Evolutionary conservation across 2,888 invertebrate genomes (phyloP), one percentile per base, ranked within the genome.

Genomic region (Notocelia uddmanniana): DNA sequence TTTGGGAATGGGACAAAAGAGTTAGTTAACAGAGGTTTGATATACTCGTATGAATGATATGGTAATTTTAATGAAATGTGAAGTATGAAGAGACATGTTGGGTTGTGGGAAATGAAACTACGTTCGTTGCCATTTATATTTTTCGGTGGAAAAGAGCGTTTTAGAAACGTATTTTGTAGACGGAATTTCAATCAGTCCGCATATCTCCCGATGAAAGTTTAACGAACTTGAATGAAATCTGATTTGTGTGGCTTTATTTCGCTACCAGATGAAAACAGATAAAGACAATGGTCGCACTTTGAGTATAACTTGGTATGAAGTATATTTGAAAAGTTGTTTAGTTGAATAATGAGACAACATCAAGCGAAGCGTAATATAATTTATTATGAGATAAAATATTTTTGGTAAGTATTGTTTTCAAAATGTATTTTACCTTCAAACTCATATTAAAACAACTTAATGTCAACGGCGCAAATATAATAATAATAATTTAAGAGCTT

Each of bases 191-290:
- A 87, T 88, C 85, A 84, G 76, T 41, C 72, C 78, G 78, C 83
- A 80, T 79, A 79, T 81, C 80, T 31, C 31, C 80, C 77, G 77
- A 80, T 87, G 81, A 84, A 87, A 86, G 87, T 87, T 87, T 87
- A 88, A 88, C 88, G 86, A 88, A 89, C 86, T 86, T 76, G 84
- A 88, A 85, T 84, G 79, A 85, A 87, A 88, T 86, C 83, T 81
- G 84, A 88, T 88, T 89, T 87, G 81, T 84, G 80, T 84, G 80
- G 82, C 79, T 82, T 84, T 83, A 82, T 83, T 75, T 77, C 66
- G 68, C 41, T 8, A 48, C 31, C 67, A 70, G 69, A 68, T 57
- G 67, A 72, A 73, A 72, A 74, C 73, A 67, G 72, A 69, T 69
- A 66, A 66, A 34, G 62, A 50, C 57, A 69, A 67, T 68, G 63